These are phyloP conservation scores for Phortica variegata DNA, from an alignment of 1,140 invertebrate species.

Conservation along the genomic window DNA sequence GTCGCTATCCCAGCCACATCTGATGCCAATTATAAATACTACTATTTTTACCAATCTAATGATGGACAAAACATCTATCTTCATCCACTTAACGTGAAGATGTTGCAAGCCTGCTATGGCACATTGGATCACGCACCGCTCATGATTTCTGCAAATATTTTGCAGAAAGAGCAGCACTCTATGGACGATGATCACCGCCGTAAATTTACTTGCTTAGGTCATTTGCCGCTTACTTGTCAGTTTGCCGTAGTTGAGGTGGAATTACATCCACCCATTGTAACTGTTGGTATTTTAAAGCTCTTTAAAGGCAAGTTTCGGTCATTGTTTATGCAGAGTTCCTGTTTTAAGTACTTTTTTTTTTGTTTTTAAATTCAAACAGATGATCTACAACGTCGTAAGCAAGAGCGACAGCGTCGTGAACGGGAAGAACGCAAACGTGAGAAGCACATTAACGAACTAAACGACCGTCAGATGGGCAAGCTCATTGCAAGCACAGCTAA, in stretches of 20 bases:
- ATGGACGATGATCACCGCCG: constrained; percentile 79
- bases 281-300: constrained; percentile 63
- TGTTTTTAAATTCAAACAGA: constrained; percentile 43
- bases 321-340: background rate
- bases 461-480: constrained; percentile 70
- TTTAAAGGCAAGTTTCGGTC: constrained; percentile 64
- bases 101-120: constrained; percentile 85
- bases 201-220: constrained; percentile 79
- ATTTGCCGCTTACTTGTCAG: constrained; percentile 85
- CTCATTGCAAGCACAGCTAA: constrained; percentile 58
- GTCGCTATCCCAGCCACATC: too few relatives aligned
- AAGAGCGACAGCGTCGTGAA: constrained; percentile 64
- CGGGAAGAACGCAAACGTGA: constrained; percentile 72
- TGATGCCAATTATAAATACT: constrained; percentile 60
- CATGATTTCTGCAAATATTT: constrained; percentile 70
- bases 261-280: constrained; percentile 71
- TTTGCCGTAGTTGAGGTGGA: constrained; percentile 89
- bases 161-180: constrained; percentile 82
- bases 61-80: constrained; percentile 93
- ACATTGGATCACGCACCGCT: constrained; percentile 75
- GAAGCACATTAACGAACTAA: constrained; percentile 69
- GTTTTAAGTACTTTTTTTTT: background rate
- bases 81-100: constrained; percentile 86
- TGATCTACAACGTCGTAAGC: constrained; percentile 67
- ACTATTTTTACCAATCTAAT: constrained; percentile 86